Evolutionary conservation across 2,888 invertebrate genomes (phyloP), one percentile per base, ranked within the genome.

Genomic region (Eulithis testata): DNA sequence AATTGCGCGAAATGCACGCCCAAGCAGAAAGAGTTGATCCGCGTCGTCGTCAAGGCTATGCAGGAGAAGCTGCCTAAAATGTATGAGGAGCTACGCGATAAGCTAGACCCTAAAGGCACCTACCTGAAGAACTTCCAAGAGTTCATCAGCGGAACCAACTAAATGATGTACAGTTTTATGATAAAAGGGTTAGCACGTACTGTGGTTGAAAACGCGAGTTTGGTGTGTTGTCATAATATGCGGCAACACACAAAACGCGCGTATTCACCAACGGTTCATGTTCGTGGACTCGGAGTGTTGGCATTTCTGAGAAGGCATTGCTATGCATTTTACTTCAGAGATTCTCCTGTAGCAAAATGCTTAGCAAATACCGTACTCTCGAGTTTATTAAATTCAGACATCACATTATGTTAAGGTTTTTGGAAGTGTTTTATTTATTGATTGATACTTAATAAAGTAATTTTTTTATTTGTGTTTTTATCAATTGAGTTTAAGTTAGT

Each of bases 41-140:
- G 89, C 71, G 94, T 94, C 68, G 95, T 96, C 0, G 92, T 96
- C 57, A 91, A 93, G 11, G 95, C 89, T 71, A 90, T 97, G 77
- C 94, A 95, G 72, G 89, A 94, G 36, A 93, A 96, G 66, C 94
- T 95, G 70, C 94, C 95, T 0, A 93, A 94, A 0, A 83, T 94
- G 73, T 97, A 96, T 95, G 86, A 94, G 2, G 84, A 94, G 68
- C 88, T 97, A 14, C 93, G 95, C 72, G 86, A 88, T 57, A 95
- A 96, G 82, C 96, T 95, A 81, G 97, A 97, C 84, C 95, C 95
- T 4, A 88, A 94, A 0, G 94, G 94, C 14, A 76, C 92, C 63
- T 96, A 95, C 93, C 94, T 93, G 72, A 87, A 87, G 66, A 91
- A 91, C 70, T 96, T 96, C 84, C 86, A 93, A 44, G 85, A 88